Evolutionary conservation across 2,797 vertebrate genomes (phyloP).

Genomic region (Orientallactaga sibirica): DNA sequence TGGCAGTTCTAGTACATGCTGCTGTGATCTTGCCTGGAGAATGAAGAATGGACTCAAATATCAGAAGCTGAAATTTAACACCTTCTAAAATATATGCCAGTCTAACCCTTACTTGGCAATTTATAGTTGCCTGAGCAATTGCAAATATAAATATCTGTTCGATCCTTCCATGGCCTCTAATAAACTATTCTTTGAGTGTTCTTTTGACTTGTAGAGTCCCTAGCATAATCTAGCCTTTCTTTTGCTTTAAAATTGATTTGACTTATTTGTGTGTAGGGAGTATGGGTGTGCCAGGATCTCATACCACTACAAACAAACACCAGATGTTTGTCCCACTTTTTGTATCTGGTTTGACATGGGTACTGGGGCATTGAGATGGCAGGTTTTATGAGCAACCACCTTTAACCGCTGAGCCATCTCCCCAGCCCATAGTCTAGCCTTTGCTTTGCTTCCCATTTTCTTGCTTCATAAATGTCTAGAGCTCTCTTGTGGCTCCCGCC

Average conservation of each 20-base stretch:
- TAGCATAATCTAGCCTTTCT: not conserved
- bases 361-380: too few species aligned
- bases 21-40: not conserved
- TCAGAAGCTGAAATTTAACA: not conserved
- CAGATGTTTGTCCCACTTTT: too few species aligned
- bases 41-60: not conserved
- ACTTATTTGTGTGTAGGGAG: too few species aligned
- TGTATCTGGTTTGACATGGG: too few species aligned
- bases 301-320: too few species aligned
- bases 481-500: not conserved
- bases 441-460: not conserved
- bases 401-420: too few species aligned
- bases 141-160: not conserved
- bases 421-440: too few species aligned
- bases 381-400: too few species aligned
- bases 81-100: constrained; percentile 17
- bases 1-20: not conserved
- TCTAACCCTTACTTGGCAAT: not conserved
- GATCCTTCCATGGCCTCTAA: not conserved
- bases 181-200: not conserved
- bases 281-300: too few species aligned
- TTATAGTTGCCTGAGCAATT: not conserved
- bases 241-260: too few species aligned
- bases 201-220: not conserved
- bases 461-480: not conserved